A percentile compares a stretch with the other conserved stretches of the same genome.
phyloP scores from a whole-genome alignment of 2,113 vertebrate genomes.

The Panthera tigris region DNA sequence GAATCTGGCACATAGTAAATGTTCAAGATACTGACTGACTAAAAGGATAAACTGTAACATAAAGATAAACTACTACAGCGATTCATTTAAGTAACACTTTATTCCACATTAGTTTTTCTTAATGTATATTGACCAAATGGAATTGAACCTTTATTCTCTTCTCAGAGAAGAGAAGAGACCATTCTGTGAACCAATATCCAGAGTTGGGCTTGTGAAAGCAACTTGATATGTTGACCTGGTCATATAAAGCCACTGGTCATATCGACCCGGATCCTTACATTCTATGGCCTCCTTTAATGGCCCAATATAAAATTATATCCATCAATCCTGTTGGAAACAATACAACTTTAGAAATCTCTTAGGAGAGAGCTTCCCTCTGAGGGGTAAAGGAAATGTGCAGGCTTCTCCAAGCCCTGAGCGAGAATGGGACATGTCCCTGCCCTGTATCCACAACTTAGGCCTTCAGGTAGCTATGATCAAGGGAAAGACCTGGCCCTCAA shows the following conservation, averaged over 20 bases:
- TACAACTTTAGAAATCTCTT: neutral
- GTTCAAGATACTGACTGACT: neutral
- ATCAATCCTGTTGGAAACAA: neutral
- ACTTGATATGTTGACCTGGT: neutral
- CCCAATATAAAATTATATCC: neutral
- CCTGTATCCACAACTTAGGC: neutral
- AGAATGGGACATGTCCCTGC: neutral
- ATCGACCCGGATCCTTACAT: neutral
- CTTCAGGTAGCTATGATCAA: neutral
- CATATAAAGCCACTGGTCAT: neutral
- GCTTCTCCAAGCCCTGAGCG: neutral
- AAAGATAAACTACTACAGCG: neutral
- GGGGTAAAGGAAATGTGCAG: neutral
- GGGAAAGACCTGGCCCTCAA: neutral
- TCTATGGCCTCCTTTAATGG: neutral
- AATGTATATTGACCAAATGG: neutral
- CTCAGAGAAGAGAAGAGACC: neutral
- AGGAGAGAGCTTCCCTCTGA: neutral
- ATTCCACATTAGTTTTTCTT: neutral
- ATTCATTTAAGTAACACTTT: neutral
- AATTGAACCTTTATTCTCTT: neutral
- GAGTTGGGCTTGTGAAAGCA: neutral
- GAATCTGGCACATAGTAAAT: neutral
- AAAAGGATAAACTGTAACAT: neutral
- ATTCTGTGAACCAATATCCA: neutral